Evolutionary conservation across 2,797 vertebrate genomes (phyloP).

Genomic region (Rhynchonycteris naso): DNA sequence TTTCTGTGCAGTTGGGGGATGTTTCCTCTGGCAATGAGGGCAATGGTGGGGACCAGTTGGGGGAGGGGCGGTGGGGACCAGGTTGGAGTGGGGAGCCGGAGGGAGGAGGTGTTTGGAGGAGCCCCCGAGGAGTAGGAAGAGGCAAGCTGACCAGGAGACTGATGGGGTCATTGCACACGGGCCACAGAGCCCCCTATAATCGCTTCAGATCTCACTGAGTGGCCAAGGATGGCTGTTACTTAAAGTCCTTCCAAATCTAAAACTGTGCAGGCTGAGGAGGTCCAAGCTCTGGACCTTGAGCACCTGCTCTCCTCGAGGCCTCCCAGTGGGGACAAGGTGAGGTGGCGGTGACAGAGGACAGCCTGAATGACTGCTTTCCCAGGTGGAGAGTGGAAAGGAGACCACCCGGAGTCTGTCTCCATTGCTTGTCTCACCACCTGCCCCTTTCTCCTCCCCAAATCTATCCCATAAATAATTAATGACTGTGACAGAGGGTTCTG

Average conservation of each 20-base stretch:
- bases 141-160: background rate
- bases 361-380: background rate
- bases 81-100: background rate
- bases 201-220: background rate
- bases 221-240: background rate
- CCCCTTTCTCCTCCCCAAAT: conserved; percentile 21
- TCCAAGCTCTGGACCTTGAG: background rate
- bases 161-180: accelerated
- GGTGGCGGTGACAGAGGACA: background rate
- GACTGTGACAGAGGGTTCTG: conserved; percentile 17
- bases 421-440: conserved; percentile 41
- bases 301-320: background rate
- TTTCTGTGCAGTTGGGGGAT: background rate
- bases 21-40: background rate
- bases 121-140: background rate
- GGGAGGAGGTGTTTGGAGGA: no score
- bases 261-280: background rate
- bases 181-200: background rate
- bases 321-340: background rate
- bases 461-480: conserved; percentile 56
- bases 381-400: background rate
- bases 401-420: background rate
- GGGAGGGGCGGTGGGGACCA: background rate
- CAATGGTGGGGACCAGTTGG: background rate
- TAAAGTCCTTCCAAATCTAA: background rate